A percentile compares a stretch with the other conserved stretches of the same genome.
These are phyloP conservation scores for Trogon surrucura DNA, from an alignment of 2,113 vertebrate genomes.

Conservation along the genomic window DNA sequence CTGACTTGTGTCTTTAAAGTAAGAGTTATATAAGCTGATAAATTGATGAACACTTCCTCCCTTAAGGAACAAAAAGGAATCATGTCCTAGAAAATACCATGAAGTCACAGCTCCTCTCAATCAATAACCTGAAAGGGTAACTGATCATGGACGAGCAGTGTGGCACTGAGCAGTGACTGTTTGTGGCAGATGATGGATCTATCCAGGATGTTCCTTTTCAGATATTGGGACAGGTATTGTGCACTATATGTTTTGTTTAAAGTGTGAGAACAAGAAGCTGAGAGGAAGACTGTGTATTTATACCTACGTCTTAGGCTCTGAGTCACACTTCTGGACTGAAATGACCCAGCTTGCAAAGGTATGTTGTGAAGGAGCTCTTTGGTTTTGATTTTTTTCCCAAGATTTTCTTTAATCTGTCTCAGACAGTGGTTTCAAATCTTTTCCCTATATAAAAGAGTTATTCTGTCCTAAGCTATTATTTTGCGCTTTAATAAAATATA, in stretches of 20 bases:
- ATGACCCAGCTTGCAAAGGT: background rate
- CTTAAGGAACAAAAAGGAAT: background rate
- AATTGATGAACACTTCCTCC: background rate
- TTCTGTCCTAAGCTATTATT: background rate
- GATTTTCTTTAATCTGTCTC: background rate
- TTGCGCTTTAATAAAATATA: background rate
- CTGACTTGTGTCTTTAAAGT: background rate
- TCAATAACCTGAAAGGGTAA: background rate
- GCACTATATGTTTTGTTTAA: background rate
- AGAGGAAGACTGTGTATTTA: background rate
- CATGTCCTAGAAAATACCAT: background rate
- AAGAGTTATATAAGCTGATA: background rate
- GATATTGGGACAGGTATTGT: fast-evolving
- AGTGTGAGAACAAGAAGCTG: background rate
- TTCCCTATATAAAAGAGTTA: background rate
- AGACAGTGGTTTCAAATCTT: background rate
- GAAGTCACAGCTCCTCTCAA: background rate
- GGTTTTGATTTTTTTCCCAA: too few species aligned
- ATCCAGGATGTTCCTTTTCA: background rate
- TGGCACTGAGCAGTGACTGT: background rate
- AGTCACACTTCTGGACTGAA: background rate
- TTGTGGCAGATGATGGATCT: background rate
- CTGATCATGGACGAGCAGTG: background rate
- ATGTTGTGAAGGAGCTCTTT: background rate
- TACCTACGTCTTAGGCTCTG: background rate